These are phyloP conservation scores for Danionella dracula DNA, from an alignment of 2,797 vertebrate genomes.

Conservation along the genomic window DNA sequence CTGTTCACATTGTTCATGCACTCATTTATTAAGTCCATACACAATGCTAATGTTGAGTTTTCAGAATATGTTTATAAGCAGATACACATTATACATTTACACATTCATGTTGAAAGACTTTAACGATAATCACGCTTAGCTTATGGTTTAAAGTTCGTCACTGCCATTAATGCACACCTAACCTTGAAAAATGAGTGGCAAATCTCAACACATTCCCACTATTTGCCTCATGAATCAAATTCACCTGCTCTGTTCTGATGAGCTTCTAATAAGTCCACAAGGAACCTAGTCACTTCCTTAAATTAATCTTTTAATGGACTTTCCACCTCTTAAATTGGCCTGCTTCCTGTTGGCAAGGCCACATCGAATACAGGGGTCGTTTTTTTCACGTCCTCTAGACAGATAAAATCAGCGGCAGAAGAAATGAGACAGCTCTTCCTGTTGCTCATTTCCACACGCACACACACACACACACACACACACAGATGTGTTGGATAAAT, in stretches of 20 bases:
- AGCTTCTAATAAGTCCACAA: constrained; percentile 64
- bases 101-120: no score
- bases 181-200: not conserved
- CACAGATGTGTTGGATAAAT: constrained; percentile 18
- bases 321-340: constrained; percentile 47
- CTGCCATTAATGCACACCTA: constrained; percentile 4
- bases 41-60: no score
- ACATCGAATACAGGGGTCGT: constrained; percentile 66
- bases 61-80: no score
- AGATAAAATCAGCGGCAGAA: constrained; percentile 67
- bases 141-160: no score
- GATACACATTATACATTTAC: no score
- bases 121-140: no score
- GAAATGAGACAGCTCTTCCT: constrained; percentile 33
- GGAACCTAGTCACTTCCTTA: constrained; percentile 70
- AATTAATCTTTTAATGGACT: constrained; percentile 79
- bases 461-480: not conserved
- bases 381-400: constrained; percentile 64
- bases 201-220: constrained; percentile 52
- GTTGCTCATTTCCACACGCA: constrained; percentile 20
- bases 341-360: constrained; percentile 53
- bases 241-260: constrained; percentile 52
- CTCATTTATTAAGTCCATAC: no score
- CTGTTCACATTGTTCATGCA: no score
- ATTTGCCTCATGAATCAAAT: constrained; percentile 63